Percentiles rank a stretch among this genome's conserved stretches.
Conservation (phyloP, 2,113 vertebrate species). For the Stegostoma tigrinum region DNA sequence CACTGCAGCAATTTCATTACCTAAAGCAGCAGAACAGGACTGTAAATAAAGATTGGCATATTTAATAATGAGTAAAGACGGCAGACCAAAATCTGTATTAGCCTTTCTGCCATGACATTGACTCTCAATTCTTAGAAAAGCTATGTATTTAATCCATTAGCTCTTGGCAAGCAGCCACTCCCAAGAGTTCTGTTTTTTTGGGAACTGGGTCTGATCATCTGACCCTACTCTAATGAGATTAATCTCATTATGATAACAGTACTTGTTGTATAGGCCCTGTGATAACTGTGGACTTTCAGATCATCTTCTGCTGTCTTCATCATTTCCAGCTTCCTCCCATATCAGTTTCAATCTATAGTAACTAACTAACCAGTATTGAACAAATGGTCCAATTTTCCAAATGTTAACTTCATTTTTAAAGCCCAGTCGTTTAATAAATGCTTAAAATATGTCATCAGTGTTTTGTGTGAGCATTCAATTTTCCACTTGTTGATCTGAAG, state of each 20-base stretch:
- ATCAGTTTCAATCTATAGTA: not conserved
- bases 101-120: not conserved
- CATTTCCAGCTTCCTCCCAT: not conserved
- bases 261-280: not conserved
- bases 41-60: slow-evolving; percentile 6
- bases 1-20: not conserved
- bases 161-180: not conserved
- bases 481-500: not conserved
- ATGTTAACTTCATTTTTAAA: not conserved
- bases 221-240: no score
- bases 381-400: not conserved
- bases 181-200: not conserved
- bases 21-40: not conserved
- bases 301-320: not conserved
- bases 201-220: not conserved
- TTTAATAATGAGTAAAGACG: not conserved
- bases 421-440: not conserved
- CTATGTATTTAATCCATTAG: slow-evolving; percentile 20
- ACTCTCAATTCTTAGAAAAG: not conserved
- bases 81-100: slow-evolving; percentile 17
- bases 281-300: not conserved
- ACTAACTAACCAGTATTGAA: no score
- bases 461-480: not conserved
- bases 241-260: not conserved
- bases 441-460: not conserved